Evolutionary conservation across 2,888 invertebrate genomes (phyloP).

Genomic region (Daptonema setosum): DNA sequence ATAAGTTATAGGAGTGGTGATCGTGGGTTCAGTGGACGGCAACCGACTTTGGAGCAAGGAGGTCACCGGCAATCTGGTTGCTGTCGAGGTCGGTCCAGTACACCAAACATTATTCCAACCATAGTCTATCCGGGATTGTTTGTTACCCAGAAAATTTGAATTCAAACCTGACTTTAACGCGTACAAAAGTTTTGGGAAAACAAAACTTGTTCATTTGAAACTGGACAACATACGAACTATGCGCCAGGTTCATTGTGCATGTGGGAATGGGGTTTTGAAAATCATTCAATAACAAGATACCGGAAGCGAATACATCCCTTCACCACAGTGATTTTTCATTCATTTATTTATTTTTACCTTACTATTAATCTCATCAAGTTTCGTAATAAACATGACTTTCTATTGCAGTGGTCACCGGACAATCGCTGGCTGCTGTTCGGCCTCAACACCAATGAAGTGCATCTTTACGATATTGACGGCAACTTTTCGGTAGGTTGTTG

Average conservation of each 20-base stretch:
- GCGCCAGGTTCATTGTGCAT: too few species aligned
- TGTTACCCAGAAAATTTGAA: too few species aligned
- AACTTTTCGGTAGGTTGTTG: constrained; percentile 35
- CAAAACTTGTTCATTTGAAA: too few species aligned
- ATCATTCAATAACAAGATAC: too few species aligned
- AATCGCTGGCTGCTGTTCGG: constrained; percentile 70
- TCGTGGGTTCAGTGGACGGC: constrained; percentile 87
- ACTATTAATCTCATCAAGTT: neutral
- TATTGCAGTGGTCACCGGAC: constrained; percentile 67
- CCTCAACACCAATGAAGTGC: constrained; percentile 66
- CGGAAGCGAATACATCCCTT: too few species aligned
- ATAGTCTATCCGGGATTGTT: too few species aligned
- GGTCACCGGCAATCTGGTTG: constrained; percentile 44
- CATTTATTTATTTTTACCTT: neutral
- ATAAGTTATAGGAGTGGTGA: constrained; percentile 58
- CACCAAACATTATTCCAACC: neutral
- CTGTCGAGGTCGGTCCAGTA: constrained; percentile 6
- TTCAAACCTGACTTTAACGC: too few species aligned
- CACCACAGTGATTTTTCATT: neutral
- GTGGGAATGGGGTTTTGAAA: too few species aligned
- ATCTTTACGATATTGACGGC: constrained; percentile 79
- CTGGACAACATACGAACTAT: too few species aligned
- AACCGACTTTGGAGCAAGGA: constrained; percentile 96
- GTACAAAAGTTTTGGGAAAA: too few species aligned
- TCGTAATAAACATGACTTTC: neutral